These are phyloP conservation scores for Drosophila santomea DNA, from an alignment of 1,140 invertebrate genomes.

Conservation along the genomic window DNA sequence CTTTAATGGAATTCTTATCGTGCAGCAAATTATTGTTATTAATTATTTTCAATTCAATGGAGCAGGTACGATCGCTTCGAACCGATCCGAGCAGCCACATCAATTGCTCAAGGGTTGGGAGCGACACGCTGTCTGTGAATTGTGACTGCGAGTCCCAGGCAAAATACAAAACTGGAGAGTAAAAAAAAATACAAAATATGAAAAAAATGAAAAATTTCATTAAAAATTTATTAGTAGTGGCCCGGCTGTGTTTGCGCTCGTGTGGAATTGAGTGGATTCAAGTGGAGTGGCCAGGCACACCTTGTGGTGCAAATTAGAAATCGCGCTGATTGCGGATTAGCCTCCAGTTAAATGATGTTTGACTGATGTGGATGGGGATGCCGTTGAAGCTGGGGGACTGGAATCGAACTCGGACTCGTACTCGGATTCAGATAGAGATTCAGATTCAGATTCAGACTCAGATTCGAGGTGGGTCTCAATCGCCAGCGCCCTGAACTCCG, in stretches of 20 bases:
- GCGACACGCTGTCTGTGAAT: conserved; percentile 79
- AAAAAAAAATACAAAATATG: background rate
- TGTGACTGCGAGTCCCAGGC: conserved; percentile 53
- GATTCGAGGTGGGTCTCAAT: conserved; percentile 18
- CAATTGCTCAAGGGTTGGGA: conserved; percentile 82
- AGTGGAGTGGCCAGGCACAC: conserved; percentile 61
- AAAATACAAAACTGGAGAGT: conserved; percentile 2
- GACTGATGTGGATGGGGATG: conserved; percentile 49
- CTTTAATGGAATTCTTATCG: conserved; percentile 84
- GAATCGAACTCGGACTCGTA: background rate
- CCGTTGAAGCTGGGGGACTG: conserved; percentile 6
- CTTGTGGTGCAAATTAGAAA: conserved; percentile 79
- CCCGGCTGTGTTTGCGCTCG: conserved; percentile 36
- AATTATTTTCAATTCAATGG: conserved; percentile 76
- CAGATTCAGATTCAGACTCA: background rate
- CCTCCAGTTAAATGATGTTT: conserved; percentile 66
- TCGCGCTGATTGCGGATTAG: conserved; percentile 79
- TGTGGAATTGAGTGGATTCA: conserved; percentile 48
- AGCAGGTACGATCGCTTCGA: conserved; percentile 17
- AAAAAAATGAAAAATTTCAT: conserved; percentile 61
- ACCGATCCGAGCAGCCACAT: conserved; percentile 29
- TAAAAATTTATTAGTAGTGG: conserved; percentile 60
- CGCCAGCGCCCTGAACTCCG: conserved; percentile 10
- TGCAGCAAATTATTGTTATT: conserved; percentile 83
- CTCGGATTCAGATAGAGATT: background rate